Percentiles rank a stretch among this genome's conserved stretches.
Evolutionary conservation across 2,888 invertebrate genomes (phyloP).

Genomic region (Eupeodes latifasciatus): DNA sequence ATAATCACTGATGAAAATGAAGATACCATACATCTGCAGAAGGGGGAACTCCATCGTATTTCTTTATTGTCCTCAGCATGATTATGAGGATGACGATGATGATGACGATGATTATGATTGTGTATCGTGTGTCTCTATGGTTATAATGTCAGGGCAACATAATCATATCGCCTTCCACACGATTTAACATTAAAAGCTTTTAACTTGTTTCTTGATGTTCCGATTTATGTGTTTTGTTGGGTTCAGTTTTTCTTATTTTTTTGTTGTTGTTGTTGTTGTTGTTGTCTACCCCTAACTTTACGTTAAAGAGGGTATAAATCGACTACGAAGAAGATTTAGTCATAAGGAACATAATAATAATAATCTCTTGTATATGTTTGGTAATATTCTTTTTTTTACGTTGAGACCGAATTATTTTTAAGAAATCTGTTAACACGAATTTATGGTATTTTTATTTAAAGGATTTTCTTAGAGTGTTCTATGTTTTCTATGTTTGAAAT

Average conservation of each 20-base stretch:
- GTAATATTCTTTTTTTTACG: conserved; percentile 18
- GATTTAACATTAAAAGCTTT: conserved; percentile 81
- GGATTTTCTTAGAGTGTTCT: no score
- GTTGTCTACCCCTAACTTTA: background rate
- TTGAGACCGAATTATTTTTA: conserved; percentile 8
- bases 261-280: background rate
- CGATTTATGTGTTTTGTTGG: conserved; percentile 22
- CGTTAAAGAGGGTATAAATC: conserved; percentile 40
- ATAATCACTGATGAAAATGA: conserved; percentile 39
- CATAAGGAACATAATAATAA: conserved; percentile 36
- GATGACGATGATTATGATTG: conserved; percentile 29
- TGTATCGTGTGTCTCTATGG: conserved; percentile 46
- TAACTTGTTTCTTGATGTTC: conserved; percentile 63
- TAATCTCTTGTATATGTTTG: conserved; percentile 37
- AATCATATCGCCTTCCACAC: conserved; percentile 84
- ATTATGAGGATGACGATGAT: no score
- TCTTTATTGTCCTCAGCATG: conserved; percentile 34
- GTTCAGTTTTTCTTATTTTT: background rate
- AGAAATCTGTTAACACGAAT: conserved; percentile 6
- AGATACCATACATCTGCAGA: conserved; percentile 7
- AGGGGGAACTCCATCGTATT: conserved; percentile 33
- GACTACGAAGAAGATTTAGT: conserved; percentile 4
- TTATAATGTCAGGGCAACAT: conserved; percentile 78
- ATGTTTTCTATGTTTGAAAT: no score
- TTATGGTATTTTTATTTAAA: background rate